A percentile compares a stretch with the other conserved stretches of the same genome.
These are phyloP conservation scores for Puntigrus tetrazona DNA, from an alignment of 2,113 vertebrate species.

Conservation along the genomic window DNA sequence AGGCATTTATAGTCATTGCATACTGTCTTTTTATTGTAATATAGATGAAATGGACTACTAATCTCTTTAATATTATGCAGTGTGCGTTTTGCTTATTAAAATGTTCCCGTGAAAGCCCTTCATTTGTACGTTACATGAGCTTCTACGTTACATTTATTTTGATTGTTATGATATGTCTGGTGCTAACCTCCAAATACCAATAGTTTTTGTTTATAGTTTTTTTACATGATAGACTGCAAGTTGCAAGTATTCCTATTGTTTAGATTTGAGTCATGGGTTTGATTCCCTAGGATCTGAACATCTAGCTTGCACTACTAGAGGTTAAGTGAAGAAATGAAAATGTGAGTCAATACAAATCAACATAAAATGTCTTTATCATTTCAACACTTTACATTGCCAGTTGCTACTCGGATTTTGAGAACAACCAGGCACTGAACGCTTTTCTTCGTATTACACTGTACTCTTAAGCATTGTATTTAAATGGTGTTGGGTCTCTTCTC, in stretches of 20 bases:
- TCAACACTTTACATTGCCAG: not conserved
- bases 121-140: no score
- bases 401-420: not conserved
- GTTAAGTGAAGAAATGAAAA: not conserved
- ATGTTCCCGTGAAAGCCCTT: no score
- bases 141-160: no score
- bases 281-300: not conserved
- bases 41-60: not conserved
- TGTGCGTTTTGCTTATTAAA: no score
- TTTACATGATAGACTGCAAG: no score
- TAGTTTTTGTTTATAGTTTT: no score
- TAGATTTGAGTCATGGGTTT: not conserved
- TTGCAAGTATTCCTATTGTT: no score
- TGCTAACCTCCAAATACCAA: no score
- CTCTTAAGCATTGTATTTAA: conserved; percentile 10
- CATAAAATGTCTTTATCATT: not conserved
- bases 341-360: not conserved
- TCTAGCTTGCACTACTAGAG: not conserved
- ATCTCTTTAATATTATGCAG: not conserved
- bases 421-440: no score
- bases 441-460: not conserved
- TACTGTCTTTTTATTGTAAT: not conserved
- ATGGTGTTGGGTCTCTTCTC: conserved; percentile 8
- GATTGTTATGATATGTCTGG: no score
- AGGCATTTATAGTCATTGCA: no score